Evolutionary conservation across 2,797 vertebrate species (phyloP).

Genomic region (Myotis daubentonii): DNA sequence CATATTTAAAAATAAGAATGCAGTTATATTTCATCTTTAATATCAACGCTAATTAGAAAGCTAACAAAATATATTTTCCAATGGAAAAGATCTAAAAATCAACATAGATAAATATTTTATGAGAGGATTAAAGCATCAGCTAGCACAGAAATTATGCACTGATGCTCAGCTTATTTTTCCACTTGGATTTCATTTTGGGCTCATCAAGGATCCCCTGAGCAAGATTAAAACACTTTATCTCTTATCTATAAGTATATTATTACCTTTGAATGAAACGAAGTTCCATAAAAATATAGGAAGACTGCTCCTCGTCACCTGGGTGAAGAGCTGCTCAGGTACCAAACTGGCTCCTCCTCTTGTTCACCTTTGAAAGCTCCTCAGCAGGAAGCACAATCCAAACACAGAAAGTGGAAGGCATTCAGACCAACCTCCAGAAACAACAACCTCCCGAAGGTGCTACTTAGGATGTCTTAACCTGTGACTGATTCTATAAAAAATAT

Average conservation of each 20-base stretch:
- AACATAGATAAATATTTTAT: constrained; percentile 66
- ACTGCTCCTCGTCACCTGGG: constrained; percentile 25
- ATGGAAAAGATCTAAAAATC: constrained; percentile 43
- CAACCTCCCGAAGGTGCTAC: neutral
- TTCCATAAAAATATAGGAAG: neutral
- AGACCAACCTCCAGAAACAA: neutral
- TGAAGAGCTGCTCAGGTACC: neutral
- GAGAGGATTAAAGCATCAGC: constrained; percentile 52
- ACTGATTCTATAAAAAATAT: neutral
- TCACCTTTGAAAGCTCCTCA: constrained; percentile 40
- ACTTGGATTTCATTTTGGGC: neutral
- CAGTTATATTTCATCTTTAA: constrained; percentile 45
- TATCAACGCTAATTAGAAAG: constrained; percentile 70
- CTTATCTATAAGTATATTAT: constrained; percentile 67
- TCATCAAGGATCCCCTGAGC: neutral
- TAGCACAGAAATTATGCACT: constrained; percentile 36
- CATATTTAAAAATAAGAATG: constrained; percentile 42
- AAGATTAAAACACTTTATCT: constrained; percentile 67
- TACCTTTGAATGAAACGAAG: neutral
- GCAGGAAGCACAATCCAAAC: constrained; percentile 1
- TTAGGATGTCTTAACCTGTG: neutral
- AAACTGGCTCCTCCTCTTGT: constrained; percentile 10
- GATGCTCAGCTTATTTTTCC: neutral
- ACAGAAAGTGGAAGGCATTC: neutral
- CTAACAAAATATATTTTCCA: constrained; percentile 61